A percentile compares a stretch with the other conserved stretches of the same genome.
Conservation (phyloP, 2,113 vertebrate genomes). For the Albula glossodonta region DNA sequence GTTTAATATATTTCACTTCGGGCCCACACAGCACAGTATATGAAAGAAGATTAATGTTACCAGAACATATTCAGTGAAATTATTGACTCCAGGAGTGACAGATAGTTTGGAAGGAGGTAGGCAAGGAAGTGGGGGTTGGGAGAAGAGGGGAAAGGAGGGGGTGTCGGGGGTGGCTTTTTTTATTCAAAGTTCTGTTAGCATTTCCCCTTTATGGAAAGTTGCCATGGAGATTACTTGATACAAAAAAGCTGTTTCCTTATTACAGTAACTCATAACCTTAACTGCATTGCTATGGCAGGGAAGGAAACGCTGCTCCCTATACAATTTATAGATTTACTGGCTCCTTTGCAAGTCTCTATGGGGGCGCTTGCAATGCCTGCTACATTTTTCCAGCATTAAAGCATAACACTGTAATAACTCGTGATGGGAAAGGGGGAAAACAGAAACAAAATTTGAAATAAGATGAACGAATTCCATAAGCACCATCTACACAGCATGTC, state of each 20-base stretch:
- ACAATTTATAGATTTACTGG: constrained; percentile 18
- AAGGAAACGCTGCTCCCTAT: constrained; percentile 12
- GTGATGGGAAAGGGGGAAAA: not conserved
- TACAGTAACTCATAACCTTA: constrained; percentile 30
- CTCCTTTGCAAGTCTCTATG: not conserved
- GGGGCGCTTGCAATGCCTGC: not conserved
- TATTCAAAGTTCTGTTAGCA: constrained; percentile 9
- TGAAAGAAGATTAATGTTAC: constrained; percentile 20
- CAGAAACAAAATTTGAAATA: not conserved
- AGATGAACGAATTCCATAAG: not conserved
- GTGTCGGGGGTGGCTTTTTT: not conserved
- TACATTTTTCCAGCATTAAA: constrained; percentile 4
- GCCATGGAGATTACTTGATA: constrained; percentile 36
- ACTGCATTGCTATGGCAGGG: constrained; percentile 18
- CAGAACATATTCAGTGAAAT: constrained; percentile 6
- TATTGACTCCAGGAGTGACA: constrained; percentile 23
- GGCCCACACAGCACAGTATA: constrained; percentile 20
- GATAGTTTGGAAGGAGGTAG: not conserved
- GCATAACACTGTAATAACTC: not conserved
- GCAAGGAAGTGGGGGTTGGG: not conserved
- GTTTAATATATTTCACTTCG: constrained; percentile 27
- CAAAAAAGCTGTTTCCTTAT: constrained; percentile 23
- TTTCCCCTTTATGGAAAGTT: constrained; percentile 29
- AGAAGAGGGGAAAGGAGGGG: not conserved
- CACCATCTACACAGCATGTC: not conserved